These are phyloP conservation scores for Harmothoe impar DNA, from an alignment of 2,888 invertebrate genomes.

Conservation along the genomic window DNA sequence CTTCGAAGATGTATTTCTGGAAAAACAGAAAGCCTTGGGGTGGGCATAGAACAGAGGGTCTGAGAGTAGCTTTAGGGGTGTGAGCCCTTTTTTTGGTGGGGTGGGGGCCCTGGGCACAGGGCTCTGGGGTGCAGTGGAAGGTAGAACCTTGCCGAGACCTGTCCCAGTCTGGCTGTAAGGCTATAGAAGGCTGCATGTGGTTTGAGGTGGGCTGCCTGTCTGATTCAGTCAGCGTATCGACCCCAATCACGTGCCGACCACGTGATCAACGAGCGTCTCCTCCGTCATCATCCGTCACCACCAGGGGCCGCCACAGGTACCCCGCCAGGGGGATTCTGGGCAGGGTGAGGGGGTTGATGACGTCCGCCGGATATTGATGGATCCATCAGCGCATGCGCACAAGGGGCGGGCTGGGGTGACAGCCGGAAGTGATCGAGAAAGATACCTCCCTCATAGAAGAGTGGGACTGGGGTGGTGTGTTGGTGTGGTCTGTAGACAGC, in stretches of 20 bases:
- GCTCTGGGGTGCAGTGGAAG: too few relatives aligned
- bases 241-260: slow-evolving; percentile 52
- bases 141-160: too few relatives aligned
- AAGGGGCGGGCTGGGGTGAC: slow-evolving; percentile 29
- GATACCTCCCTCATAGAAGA: slow-evolving; percentile 13
- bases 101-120: too few relatives aligned
- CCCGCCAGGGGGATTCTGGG: slow-evolving; percentile 33
- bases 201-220: slow-evolving; percentile 1
- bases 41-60: too few relatives aligned
- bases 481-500: slow-evolving; percentile 8
- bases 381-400: slow-evolving; percentile 56
- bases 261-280: slow-evolving; percentile 49
- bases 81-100: too few relatives aligned
- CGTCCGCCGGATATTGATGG: slow-evolving; percentile 52
- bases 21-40: too few relatives aligned
- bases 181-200: background rate
- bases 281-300: slow-evolving; percentile 58
- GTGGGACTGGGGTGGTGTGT: background rate
- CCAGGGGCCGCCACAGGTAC: slow-evolving; percentile 47
- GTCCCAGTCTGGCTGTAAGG: background rate
- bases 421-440: slow-evolving; percentile 54
- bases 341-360: slow-evolving; percentile 39
- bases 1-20: too few relatives aligned
- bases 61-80: too few relatives aligned
- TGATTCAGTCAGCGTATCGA: slow-evolving; percentile 52